These are phyloP conservation scores for Caenorhabditis parvicauda DNA, from an alignment of 2,888 invertebrate genomes.

Conservation along the genomic window DNA sequence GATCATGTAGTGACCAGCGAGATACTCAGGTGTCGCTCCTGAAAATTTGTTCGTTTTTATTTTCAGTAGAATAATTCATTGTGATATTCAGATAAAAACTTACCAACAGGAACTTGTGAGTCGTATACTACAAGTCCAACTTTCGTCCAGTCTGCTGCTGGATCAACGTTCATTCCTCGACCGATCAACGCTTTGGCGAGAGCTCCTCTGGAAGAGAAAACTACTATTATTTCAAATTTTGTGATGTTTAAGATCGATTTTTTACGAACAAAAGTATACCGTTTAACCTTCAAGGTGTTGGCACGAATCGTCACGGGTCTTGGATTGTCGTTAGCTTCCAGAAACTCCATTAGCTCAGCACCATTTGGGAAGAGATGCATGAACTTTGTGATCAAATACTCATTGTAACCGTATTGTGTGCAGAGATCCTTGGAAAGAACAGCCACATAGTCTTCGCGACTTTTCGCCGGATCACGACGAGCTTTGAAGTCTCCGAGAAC, in stretches of 20 bases:
- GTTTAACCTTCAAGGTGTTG: conserved; percentile 82
- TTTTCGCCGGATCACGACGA: conserved; percentile 43
- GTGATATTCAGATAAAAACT: conserved; percentile 13
- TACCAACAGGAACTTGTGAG: conserved; percentile 88
- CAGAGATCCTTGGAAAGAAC: conserved; percentile 76
- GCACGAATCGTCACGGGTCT: conserved; percentile 92
- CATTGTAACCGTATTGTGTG: conserved; percentile 92
- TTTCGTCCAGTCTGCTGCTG: conserved; percentile 97
- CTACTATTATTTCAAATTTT: background rate
- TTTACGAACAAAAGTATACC: conserved; percentile 64
- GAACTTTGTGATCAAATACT: conserved; percentile 86
- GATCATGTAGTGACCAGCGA: conserved; percentile 94
- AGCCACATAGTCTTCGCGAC: conserved; percentile 42
- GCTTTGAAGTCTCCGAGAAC: conserved; percentile 54
- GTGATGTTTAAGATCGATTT: background rate
- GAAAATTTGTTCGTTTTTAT: conserved; percentile 1
- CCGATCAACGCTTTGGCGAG: conserved; percentile 78
- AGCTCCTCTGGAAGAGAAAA: conserved; percentile 41
- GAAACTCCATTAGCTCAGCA: conserved; percentile 76
- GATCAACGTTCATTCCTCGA: conserved; percentile 95
- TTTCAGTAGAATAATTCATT: background rate
- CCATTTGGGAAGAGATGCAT: conserved; percentile 79
- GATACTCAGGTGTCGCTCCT: conserved; percentile 92
- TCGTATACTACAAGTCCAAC: conserved; percentile 93
- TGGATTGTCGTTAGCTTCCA: conserved; percentile 92